Conservation (phyloP, 2,888 invertebrate species). For the Fragum fragum region DNA sequence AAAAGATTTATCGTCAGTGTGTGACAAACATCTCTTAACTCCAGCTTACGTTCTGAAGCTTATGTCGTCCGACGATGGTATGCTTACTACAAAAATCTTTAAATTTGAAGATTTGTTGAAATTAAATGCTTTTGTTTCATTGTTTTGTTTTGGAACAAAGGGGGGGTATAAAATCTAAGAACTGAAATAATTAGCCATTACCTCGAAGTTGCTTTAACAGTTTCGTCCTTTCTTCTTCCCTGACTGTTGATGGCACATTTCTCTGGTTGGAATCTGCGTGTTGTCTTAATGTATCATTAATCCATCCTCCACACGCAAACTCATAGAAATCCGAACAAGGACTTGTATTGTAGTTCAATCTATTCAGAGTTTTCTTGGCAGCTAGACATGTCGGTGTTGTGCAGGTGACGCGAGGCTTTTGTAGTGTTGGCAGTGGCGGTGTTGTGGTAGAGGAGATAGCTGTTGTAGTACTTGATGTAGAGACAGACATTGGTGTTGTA, state of each 20-base stretch:
- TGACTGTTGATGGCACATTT: conserved; percentile 31
- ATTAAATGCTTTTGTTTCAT: too few species aligned
- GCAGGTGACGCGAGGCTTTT: conserved; percentile 8
- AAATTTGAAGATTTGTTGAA: too few species aligned
- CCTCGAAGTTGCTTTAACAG: conserved; percentile 45
- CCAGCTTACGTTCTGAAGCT: too few species aligned
- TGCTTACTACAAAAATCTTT: too few species aligned
- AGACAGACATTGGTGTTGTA: background rate
- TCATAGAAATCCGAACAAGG: conserved; percentile 50
- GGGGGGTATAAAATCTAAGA: too few species aligned
- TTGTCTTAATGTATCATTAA: background rate
- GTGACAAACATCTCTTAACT: too few species aligned
- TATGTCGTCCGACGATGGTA: too few species aligned
- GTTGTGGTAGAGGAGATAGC: conserved; percentile 12
- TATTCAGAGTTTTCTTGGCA: conserved; percentile 36
- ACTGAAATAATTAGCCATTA: background rate
- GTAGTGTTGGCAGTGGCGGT: conserved; percentile 5
- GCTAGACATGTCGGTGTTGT: conserved; percentile 25
- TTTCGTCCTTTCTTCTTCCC: conserved; percentile 34
- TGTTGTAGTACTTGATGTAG: background rate
- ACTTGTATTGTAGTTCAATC: conserved; percentile 37
- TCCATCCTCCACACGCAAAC: conserved; percentile 56
- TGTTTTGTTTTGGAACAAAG: too few species aligned
- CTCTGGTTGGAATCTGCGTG: background rate
- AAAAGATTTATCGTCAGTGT: too few species aligned